A percentile compares a stretch with the other conserved stretches of the same genome.
These are phyloP conservation scores for Callinectes sapidus DNA, from an alignment of 2,888 invertebrate species.

Conservation along the genomic window DNA sequence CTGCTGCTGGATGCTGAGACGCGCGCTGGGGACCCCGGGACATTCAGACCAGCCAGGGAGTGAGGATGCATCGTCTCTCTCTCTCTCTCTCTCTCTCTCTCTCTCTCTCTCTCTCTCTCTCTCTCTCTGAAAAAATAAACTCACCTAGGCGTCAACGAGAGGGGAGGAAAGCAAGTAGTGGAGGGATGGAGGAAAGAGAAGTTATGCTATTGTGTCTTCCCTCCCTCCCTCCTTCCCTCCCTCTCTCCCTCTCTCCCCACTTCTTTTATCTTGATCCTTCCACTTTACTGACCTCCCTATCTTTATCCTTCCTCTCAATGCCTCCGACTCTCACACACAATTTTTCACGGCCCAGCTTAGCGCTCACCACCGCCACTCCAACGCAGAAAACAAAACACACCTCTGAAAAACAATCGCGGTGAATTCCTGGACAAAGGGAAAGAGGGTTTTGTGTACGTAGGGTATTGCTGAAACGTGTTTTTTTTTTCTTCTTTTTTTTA, in stretches of 20 bases:
- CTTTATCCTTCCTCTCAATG: not conserved
- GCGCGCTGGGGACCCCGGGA: not conserved
- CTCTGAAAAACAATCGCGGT: not conserved
- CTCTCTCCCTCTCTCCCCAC: not conserved
- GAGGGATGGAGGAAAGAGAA: not conserved
- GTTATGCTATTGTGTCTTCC: not conserved
- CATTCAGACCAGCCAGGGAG: not conserved
- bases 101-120: constrained; percentile 25
- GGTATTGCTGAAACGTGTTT: not conserved
- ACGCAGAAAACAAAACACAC: not conserved
- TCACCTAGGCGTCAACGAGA: not conserved
- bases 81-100: constrained; percentile 28
- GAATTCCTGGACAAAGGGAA: not conserved
- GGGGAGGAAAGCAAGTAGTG: not conserved
- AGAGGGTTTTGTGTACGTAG: not conserved
- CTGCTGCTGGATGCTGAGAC: not conserved
- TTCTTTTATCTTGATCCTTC: not conserved
- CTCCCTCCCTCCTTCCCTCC: not conserved
- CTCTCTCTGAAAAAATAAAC: not conserved
- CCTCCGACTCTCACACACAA: not conserved
- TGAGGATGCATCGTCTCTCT: not conserved
- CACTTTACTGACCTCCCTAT: not conserved
- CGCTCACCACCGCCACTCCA: not conserved
- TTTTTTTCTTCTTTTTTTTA: not conserved
- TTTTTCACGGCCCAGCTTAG: not conserved